Conservation (phyloP, 2,113 vertebrate genomes). For the Rynchops niger region DNA sequence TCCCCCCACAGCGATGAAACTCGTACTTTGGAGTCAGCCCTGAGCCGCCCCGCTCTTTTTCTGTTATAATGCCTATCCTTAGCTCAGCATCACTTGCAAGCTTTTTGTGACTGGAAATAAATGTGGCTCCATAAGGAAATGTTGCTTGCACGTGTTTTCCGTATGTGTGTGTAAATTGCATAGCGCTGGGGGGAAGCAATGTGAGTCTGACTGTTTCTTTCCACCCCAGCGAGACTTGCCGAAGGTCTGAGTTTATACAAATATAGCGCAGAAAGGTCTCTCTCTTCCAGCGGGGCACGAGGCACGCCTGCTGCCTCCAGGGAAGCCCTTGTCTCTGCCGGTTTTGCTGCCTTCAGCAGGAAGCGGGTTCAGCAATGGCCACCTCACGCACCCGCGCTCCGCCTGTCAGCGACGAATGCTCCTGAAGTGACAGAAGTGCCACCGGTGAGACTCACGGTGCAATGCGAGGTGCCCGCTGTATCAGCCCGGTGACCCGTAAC, state of each 20-base stretch:
- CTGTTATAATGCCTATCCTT: not conserved
- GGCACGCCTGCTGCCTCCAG: fast-evolving
- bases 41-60: not conserved
- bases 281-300: fast-evolving
- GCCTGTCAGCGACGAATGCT: not conserved
- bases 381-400: not conserved
- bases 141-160: not conserved
- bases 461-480: not conserved
- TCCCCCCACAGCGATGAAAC: not conserved
- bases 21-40: not conserved
- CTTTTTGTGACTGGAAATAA: not conserved
- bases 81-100: not conserved
- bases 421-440: not conserved
- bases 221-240: not conserved
- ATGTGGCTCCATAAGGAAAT: not conserved
- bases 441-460: not conserved
- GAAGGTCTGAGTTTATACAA: not conserved
- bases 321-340: not conserved
- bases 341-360: not conserved
- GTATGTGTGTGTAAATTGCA: not conserved
- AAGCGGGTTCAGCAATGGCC: not conserved
- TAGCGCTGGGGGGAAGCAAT: not conserved
- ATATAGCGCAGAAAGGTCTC: fast-evolving
- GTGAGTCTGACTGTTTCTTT: not conserved
- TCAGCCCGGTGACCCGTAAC: not conserved